Base-by-base conservation (phyloP, 2,113 vertebrate species). In the Colinus virginianus region DNA sequence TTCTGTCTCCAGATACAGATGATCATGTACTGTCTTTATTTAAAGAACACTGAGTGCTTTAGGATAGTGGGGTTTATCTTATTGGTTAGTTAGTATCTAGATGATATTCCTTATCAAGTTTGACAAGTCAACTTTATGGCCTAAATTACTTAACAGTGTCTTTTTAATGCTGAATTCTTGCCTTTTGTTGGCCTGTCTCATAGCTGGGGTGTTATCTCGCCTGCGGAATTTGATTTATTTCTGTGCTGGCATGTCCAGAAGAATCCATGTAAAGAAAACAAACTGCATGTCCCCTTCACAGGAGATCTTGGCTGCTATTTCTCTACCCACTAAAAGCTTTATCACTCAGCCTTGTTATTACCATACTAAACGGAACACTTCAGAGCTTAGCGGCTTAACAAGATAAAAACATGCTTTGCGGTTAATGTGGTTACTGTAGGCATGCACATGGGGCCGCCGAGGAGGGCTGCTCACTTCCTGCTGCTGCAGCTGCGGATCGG, bases 341-440 rank as follows among this genome's bases (percentile, higher is more conserved):
- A 95, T 96, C 90, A 71, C 77, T 94, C 95, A 95, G 87, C 95
- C 92, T 95, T 86, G 89, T 94, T 96, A 94, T 95, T 95, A 95
- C 88, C 95, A 95, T 96, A 59, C 94, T 95, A 93, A 95, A 95
- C 56, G 90, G 94, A 95, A 94, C 92, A 94, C 93, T 96, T 94
- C 90, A 87, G 89, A 92, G 93, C 87, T 96, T 83, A 94, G 91
- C 92, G 63, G 88, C 92, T 96, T 91, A 96, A 93, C 90, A 85
- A 96, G 96, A 94, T 96, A 95, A 94, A 93, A 96, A 93, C 96
- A 88, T 13, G 94, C 92, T 90, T 93, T 96, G 96, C 13, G 96
- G 96, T 93, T 96, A 85, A 88, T 94, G 96, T 91, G 95, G 96
- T 95, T 95, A 55, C 78, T 67, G 92, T 23, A 79, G 88, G 93